Percentiles rank a stretch among this genome's conserved stretches.
Conservation (phyloP, 2,888 invertebrate species). For the Drosophila colorata region DNA sequence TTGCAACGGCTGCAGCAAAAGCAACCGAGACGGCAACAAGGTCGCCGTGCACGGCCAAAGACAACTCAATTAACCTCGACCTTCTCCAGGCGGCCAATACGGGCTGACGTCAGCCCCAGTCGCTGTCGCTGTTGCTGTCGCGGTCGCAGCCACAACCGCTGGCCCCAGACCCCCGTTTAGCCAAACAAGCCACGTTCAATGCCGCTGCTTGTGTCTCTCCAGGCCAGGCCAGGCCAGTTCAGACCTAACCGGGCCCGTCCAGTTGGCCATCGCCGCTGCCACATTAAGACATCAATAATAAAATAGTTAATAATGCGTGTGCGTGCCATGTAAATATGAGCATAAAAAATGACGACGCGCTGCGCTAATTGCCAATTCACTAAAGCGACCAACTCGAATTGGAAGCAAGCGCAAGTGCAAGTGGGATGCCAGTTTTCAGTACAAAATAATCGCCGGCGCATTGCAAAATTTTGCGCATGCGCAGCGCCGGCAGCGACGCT, state of each 20-base stretch:
- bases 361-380: slow-evolving; percentile 63
- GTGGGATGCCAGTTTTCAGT: slow-evolving; percentile 19
- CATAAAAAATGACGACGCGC: slow-evolving; percentile 39
- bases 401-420: slow-evolving; percentile 27
- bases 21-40: slow-evolving; percentile 55
- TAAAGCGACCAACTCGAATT: slow-evolving; percentile 48
- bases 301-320: slow-evolving; percentile 71
- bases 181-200: slow-evolving; percentile 70
- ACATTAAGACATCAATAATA: slow-evolving; percentile 77
- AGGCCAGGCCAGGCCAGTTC: slow-evolving; percentile 18
- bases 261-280: slow-evolving; percentile 71
- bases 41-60: slow-evolving; percentile 70
- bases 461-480: slow-evolving; percentile 74
- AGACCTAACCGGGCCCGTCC: slow-evolving; percentile 42
- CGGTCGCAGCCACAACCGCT: too few relatives aligned
- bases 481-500: slow-evolving; percentile 37
- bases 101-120: slow-evolving; percentile 67
- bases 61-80: slow-evolving; percentile 84
- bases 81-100: slow-evolving; percentile 68
- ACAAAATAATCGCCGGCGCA: slow-evolving; percentile 12
- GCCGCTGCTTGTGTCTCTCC: slow-evolving; percentile 38
- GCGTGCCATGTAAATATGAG: slow-evolving; percentile 63
- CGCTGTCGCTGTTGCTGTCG: slow-evolving; percentile 1
- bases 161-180: slow-evolving; percentile 23
- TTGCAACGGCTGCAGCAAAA: slow-evolving; percentile 47